A percentile compares a stretch with the other conserved stretches of the same genome.
phyloP scores from a whole-genome alignment of 2,797 vertebrate genomes.

The Diceros bicornis region DNA sequence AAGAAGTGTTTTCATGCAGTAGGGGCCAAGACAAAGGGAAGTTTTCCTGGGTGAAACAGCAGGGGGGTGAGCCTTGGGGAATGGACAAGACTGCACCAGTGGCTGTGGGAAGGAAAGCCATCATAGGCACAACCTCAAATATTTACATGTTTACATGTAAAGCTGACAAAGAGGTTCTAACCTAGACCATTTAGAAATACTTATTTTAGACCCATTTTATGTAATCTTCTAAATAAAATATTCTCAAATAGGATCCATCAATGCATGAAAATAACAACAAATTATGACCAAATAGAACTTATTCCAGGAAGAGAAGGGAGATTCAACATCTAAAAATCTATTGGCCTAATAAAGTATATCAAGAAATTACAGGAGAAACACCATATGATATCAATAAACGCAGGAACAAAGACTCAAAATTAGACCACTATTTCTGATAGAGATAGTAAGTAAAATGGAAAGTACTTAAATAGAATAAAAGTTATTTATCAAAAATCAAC shows the following conservation, averaged over 20 bases:
- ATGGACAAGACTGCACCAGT: background rate
- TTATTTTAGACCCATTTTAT: conserved; percentile 24
- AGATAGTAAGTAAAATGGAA: background rate
- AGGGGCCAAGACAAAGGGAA: background rate
- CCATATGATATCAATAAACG: background rate
- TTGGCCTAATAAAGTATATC: background rate
- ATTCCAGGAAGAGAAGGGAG: background rate
- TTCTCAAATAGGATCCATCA: background rate
- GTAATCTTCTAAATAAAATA: background rate
- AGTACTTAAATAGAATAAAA: background rate
- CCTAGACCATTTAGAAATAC: background rate
- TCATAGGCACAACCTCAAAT: background rate
- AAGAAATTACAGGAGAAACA: background rate
- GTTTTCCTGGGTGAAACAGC: background rate
- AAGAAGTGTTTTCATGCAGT: background rate
- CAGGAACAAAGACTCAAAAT: background rate
- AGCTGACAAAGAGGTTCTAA: background rate
- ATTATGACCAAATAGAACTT: background rate
- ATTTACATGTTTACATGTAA: background rate
- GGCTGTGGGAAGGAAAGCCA: background rate
- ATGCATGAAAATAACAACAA: background rate
- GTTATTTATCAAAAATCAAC: background rate
- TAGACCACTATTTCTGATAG: background rate
- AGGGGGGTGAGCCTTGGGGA: background rate
- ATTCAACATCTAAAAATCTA: background rate